Conservation (phyloP, 2,113 vertebrate genomes). For the Stigmatopora nigra region DNA sequence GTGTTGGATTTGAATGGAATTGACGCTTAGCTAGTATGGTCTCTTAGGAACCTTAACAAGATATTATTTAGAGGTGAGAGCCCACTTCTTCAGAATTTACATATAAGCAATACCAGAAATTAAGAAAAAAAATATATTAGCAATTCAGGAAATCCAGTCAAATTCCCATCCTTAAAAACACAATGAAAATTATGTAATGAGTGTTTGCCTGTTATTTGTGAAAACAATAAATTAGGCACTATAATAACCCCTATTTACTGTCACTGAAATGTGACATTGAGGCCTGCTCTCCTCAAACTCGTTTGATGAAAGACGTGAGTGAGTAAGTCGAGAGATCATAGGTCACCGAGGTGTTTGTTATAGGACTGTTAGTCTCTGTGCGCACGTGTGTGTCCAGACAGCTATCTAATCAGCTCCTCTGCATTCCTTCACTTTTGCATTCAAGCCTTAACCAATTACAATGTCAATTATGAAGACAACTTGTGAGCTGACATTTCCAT, state of each 20-base stretch:
- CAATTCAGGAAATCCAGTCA: not conserved
- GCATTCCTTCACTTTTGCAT: conserved; percentile 39
- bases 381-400: conserved; percentile 12
- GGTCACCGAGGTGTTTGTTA: conserved; percentile 50
- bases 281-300: conserved; percentile 5
- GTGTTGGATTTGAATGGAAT: not conserved
- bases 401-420: conserved; percentile 44
- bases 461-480: conserved; percentile 16
- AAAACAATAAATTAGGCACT: conserved; percentile 3
- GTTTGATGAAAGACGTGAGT: not conserved
- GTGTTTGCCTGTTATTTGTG: not conserved
- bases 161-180: not conserved
- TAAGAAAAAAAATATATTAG: not conserved
- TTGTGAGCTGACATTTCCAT: conserved; percentile 27
- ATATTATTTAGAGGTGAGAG: not conserved
- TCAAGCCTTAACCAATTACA: conserved; percentile 9
- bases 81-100: not conserved
- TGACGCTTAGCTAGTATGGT: not conserved
- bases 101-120: not conserved
- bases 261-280: conserved; percentile 10
- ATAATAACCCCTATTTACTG: not conserved
- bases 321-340: conserved; percentile 31
- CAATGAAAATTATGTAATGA: not conserved
- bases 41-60: not conserved
- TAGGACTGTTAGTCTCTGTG: conserved; percentile 15